Percentiles rank a stretch among this genome's conserved stretches.
These are phyloP conservation scores for Callopanchax toddi DNA, from an alignment of 2,113 vertebrate species.

Conservation along the genomic window DNA sequence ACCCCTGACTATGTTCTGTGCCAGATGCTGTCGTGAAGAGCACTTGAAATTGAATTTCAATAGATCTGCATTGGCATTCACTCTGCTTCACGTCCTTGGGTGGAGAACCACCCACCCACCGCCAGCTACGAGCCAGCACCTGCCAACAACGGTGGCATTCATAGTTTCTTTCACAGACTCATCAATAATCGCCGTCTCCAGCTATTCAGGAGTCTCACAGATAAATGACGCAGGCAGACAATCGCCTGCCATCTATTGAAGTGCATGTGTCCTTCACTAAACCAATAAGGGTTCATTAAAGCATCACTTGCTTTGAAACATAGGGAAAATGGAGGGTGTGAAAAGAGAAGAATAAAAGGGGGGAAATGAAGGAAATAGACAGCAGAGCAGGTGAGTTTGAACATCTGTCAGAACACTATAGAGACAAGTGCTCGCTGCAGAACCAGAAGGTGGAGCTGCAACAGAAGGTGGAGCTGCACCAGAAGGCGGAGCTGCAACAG, in stretches of 20 bases:
- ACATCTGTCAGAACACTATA: constrained; percentile 18
- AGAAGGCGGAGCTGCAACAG: too few relatives aligned
- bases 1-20: constrained; percentile 56
- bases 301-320: constrained; percentile 21
- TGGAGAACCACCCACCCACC: constrained; percentile 37
- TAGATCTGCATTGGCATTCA: constrained; percentile 69
- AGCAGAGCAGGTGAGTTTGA: constrained; percentile 30
- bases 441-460: too few relatives aligned
- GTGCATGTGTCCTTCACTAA: constrained; percentile 59
- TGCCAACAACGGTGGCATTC: constrained; percentile 56
- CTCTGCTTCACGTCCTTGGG: constrained; percentile 64
- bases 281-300: constrained; percentile 63
- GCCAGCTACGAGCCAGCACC: constrained; percentile 44
- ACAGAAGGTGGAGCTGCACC: too few relatives aligned
- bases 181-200: constrained; percentile 51
- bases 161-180: constrained; percentile 47
- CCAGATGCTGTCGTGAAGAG: constrained; percentile 59
- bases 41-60: constrained; percentile 73
- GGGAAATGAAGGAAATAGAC: constrained; percentile 24
- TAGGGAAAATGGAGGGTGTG: constrained; percentile 18
- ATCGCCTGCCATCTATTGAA: constrained; percentile 40
- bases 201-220: constrained; percentile 52
- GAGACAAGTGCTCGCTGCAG: too few relatives aligned
- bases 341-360: constrained; percentile 1
- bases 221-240: constrained; percentile 54